phyloP scores from a whole-genome alignment of 2,797 vertebrate genomes.

The Amazona ochrocephala region DNA sequence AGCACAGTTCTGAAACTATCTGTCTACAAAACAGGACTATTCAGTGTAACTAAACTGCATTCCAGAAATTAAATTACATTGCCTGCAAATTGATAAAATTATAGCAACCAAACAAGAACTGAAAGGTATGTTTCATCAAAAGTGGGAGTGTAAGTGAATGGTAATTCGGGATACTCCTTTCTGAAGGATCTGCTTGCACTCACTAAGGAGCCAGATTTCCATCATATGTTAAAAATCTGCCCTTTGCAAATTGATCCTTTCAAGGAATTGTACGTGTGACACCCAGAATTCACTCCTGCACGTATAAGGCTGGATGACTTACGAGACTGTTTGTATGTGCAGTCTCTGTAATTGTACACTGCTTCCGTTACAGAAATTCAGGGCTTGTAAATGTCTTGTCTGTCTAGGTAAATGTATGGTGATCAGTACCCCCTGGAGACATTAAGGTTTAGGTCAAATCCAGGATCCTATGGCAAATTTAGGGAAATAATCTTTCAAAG shows the following conservation, averaged over 20 bases:
- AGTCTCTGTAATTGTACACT: not conserved
- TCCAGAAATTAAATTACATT: not conserved
- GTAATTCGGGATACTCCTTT: not conserved
- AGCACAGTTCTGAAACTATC: not conserved
- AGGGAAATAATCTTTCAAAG: slow-evolving; percentile 47
- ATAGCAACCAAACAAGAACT: not conserved
- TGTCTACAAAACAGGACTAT: not conserved
- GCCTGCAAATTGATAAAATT: not conserved
- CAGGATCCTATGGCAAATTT: slow-evolving; percentile 15
- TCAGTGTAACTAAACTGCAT: not conserved
- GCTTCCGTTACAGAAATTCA: not conserved
- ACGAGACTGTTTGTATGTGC: not conserved
- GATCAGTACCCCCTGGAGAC: slow-evolving; percentile 29
- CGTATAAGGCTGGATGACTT: not conserved
- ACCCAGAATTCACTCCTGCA: not conserved
- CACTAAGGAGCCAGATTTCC: not conserved
- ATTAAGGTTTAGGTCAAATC: slow-evolving; percentile 18
- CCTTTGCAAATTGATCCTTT: not conserved
- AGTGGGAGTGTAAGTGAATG: not conserved
- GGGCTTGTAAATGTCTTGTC: slow-evolving; percentile 20
- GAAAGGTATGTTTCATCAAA: not conserved
- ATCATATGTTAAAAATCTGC: not conserved
- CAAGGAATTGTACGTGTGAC: not conserved
- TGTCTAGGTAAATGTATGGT: slow-evolving; percentile 35
- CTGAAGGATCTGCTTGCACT: not conserved